Conservation (phyloP, 2,113 vertebrate genomes). For the Platysteira castanea region DNA sequence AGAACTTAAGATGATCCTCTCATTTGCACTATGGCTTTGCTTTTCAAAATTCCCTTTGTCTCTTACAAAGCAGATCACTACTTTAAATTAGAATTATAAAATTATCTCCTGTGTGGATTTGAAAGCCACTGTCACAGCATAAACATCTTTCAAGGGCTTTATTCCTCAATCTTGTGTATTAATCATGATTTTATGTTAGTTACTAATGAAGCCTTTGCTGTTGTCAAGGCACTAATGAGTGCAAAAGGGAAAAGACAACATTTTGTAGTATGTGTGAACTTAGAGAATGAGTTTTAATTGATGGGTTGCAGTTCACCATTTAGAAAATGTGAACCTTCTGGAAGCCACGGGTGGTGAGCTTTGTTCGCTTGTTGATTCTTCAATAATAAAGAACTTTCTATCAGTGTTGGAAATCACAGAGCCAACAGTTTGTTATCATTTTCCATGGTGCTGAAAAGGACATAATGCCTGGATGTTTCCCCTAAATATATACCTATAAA, state of each 20-base stretch:
- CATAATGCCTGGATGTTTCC: background rate
- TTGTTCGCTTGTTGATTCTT: background rate
- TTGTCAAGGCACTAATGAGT: background rate
- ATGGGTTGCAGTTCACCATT: background rate
- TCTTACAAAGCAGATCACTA: background rate
- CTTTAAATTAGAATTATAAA: background rate
- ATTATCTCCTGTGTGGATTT: background rate
- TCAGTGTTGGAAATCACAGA: background rate
- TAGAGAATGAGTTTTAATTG: background rate
- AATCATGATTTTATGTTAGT: background rate
- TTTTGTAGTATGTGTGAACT: background rate
- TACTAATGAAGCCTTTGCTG: background rate
- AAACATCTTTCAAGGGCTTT: background rate
- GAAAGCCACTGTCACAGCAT: background rate
- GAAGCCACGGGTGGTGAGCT: background rate
- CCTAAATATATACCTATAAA: background rate
- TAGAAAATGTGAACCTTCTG: background rate
- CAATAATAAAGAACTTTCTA: background rate
- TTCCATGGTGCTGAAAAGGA: background rate
- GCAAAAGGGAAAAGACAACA: background rate
- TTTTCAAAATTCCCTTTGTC: background rate
- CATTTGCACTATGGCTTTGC: background rate
- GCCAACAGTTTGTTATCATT: background rate
- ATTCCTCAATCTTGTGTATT: background rate
- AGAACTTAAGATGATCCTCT: background rate